These are phyloP conservation scores for Poeciliopsis turneri DNA, from an alignment of 2,797 vertebrate species.

Conservation along the genomic window DNA sequence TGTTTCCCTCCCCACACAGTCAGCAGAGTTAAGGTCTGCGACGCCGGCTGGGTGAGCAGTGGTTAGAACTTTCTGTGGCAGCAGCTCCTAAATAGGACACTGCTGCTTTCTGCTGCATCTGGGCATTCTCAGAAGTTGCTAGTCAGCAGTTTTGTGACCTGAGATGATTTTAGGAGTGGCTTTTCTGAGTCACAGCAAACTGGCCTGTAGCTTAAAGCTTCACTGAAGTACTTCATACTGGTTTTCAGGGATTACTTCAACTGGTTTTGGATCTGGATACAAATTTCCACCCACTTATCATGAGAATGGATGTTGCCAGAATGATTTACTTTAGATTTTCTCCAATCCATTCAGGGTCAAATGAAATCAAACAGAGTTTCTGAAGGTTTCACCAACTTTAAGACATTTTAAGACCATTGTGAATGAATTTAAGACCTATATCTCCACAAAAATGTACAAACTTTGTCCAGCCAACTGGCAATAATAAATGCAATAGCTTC, in stretches of 20 bases:
- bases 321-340: not conserved
- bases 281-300: not conserved
- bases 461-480: no score
- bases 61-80: conserved; percentile 4
- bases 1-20: not conserved
- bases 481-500: no score
- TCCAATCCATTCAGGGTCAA: not conserved
- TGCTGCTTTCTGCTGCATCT: conserved; percentile 6
- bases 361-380: not conserved
- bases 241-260: not conserved
- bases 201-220: not conserved
- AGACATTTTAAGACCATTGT: no score
- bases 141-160: conserved; percentile 3
- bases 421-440: no score
- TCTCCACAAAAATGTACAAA: no score
- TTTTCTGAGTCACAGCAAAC: conserved; percentile 12
- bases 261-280: not conserved
- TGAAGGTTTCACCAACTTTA: no score
- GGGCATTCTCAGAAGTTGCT: not conserved
- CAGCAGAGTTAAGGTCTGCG: not conserved
- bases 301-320: no score
- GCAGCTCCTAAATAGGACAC: conserved; percentile 19
- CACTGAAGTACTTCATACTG: not conserved
- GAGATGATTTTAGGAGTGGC: not conserved
- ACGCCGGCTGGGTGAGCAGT: not conserved